A percentile compares a stretch with the other conserved stretches of the same genome.
Evolutionary conservation across 1,140 invertebrate genomes (phyloP).

Genomic region (Papilio polyxenes): DNA sequence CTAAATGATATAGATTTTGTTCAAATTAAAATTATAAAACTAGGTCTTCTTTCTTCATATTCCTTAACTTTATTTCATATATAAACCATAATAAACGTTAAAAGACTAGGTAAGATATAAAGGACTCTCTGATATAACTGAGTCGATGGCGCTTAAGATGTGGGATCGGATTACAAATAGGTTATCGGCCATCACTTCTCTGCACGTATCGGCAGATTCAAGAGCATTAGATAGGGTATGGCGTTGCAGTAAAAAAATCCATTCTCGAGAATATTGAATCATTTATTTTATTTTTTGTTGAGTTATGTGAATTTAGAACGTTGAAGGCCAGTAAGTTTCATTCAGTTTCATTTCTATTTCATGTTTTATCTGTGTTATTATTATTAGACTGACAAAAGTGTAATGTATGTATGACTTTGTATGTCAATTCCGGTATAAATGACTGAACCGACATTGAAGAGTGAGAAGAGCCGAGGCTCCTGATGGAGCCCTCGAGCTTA

Average conservation of each 20-base stretch:
- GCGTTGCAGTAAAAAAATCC: constrained; percentile 2
- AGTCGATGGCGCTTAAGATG: not conserved
- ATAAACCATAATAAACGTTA: no score
- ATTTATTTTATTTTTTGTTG: not conserved
- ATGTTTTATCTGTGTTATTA: no score
- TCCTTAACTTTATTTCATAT: no score
- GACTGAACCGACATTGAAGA: no score
- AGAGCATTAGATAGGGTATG: not conserved
- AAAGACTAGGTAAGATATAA: not conserved
- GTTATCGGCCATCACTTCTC: constrained; percentile 4
- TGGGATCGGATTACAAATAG: not conserved
- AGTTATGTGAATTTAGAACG: not conserved
- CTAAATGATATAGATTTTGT: no score
- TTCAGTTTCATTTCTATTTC: not conserved
- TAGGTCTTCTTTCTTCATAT: no score
- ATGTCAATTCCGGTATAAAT: no score
- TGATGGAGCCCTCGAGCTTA: no score
- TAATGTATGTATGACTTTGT: no score
- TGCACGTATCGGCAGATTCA: constrained; percentile 6
- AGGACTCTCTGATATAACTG: not conserved
- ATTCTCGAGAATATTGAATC: not conserved
- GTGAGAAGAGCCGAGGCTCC: no score
- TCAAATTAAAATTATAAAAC: no score
- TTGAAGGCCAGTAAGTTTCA: not conserved
- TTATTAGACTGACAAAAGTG: no score